Evolutionary conservation across 2,888 invertebrate species (phyloP).

Genomic region (Troglohyphantes excavatus): DNA sequence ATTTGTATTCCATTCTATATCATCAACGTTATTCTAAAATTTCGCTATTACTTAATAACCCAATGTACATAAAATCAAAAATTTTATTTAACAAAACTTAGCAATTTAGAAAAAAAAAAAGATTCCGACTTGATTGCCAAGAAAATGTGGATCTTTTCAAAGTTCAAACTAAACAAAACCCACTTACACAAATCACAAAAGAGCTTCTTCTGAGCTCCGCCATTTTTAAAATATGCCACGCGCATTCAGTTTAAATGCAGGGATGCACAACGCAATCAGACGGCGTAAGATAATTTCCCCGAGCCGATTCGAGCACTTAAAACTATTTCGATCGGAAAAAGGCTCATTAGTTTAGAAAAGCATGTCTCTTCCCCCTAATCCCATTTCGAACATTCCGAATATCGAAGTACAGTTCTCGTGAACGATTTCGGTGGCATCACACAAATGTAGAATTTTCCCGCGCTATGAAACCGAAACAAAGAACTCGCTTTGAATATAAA

Average conservation of each 20-base stretch:
- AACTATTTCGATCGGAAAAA: neutral
- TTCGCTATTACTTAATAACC: no score
- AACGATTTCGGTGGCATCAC: neutral
- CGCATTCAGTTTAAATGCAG: neutral
- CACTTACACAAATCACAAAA: neutral
- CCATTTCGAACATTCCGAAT: neutral
- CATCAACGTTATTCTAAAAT: no score
- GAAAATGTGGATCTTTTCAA: no score
- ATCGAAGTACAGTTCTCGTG: neutral
- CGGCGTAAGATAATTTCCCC: neutral
- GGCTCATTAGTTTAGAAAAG: neutral
- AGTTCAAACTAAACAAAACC: no score
- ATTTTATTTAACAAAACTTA: no score
- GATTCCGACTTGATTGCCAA: no score
- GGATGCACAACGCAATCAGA: neutral
- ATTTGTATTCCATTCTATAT: no score
- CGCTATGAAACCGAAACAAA: slow-evolving; percentile 1
- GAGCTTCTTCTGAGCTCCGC: neutral
- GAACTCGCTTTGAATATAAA: slow-evolving; percentile 4
- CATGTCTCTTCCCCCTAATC: neutral
- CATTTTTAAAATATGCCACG: slow-evolving; percentile 6
- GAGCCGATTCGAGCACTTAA: neutral
- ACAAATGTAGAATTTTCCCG: slow-evolving; percentile 1
- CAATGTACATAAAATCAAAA: no score
- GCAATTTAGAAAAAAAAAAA: no score